Percentiles rank a stretch among this genome's conserved stretches.
These are phyloP conservation scores for Sphecodes monilicornis DNA, from an alignment of 2,888 invertebrate species.

Conservation along the genomic window DNA sequence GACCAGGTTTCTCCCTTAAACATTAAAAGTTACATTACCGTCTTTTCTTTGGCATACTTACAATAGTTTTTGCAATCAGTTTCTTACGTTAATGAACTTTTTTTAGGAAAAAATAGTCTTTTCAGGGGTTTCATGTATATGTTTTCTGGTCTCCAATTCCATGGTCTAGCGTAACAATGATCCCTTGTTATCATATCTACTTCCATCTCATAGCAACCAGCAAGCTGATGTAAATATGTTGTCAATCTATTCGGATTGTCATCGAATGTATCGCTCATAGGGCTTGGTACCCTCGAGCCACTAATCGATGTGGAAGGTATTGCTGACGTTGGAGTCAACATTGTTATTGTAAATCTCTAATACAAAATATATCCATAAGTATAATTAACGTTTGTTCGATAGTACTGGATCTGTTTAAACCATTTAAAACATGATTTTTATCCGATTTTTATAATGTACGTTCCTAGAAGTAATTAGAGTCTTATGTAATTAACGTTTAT, in stretches of 20 bases:
- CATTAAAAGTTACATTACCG: conserved; percentile 19
- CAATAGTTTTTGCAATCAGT: neutral
- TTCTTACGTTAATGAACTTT: conserved; percentile 49
- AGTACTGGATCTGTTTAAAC: conserved; percentile 12
- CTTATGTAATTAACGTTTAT: conserved; percentile 14
- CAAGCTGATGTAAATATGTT: conserved; percentile 79
- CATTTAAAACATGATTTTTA: neutral
- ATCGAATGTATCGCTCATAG: conserved; percentile 84
- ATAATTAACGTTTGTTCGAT: neutral
- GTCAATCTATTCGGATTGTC: conserved; percentile 85
- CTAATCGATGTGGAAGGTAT: conserved; percentile 63
- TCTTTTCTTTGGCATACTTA: neutral
- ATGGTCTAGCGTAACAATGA: conserved; percentile 90
- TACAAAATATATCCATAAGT: conserved; percentile 22
- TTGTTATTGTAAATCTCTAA: conserved; percentile 32
- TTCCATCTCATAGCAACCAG: conserved; percentile 81
- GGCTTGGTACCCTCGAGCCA: conserved; percentile 75
- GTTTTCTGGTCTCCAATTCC: conserved; percentile 89
- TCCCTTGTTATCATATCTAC: conserved; percentile 86
- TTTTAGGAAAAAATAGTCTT: conserved; percentile 85
- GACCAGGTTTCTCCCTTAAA: conserved; percentile 66
- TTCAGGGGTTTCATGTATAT: conserved; percentile 87
- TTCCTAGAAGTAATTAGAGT: conserved; percentile 24
- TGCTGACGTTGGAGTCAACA: conserved; percentile 52
- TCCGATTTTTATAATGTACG: conserved; percentile 1